phyloP scores from a whole-genome alignment of 2,113 vertebrate genomes.

The Trogon melanurus region DNA sequence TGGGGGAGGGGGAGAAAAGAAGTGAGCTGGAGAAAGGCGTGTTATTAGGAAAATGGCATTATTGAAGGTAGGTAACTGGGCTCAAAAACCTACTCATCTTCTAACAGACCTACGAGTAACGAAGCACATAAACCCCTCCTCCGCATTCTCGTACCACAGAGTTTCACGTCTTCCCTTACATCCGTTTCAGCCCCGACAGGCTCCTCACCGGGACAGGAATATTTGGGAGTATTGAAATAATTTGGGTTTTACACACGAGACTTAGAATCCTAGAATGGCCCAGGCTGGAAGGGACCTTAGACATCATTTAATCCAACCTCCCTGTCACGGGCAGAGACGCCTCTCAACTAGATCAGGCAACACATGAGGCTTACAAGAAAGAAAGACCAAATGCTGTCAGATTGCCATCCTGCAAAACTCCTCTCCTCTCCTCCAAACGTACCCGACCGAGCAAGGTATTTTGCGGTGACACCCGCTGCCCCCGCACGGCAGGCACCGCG shows the following conservation, averaged over 20 bases:
- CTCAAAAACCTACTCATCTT: not conserved
- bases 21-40: constrained; percentile 16
- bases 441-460: not conserved
- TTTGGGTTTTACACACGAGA: not conserved
- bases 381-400: not conserved
- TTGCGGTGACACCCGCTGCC: not conserved
- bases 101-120: not conserved
- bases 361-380: not conserved
- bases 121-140: not conserved
- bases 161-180: not conserved
- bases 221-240: not conserved
- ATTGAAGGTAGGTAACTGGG: not conserved
- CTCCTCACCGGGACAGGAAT: accelerated
- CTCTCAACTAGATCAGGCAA: too few species aligned
- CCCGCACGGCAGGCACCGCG: accelerated
- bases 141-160: not conserved
- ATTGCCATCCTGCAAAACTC: not conserved
- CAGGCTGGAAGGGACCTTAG: too few species aligned
- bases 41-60: not conserved
- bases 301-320: too few species aligned
- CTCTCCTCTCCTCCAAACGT: not conserved
- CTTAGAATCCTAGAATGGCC: too few species aligned
- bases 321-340: too few species aligned
- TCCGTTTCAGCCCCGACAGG: not conserved
- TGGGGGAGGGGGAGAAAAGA: constrained; percentile 25